Conservation (phyloP, 1,140 invertebrate genomes). For the Drosophila ananassae region DNA sequence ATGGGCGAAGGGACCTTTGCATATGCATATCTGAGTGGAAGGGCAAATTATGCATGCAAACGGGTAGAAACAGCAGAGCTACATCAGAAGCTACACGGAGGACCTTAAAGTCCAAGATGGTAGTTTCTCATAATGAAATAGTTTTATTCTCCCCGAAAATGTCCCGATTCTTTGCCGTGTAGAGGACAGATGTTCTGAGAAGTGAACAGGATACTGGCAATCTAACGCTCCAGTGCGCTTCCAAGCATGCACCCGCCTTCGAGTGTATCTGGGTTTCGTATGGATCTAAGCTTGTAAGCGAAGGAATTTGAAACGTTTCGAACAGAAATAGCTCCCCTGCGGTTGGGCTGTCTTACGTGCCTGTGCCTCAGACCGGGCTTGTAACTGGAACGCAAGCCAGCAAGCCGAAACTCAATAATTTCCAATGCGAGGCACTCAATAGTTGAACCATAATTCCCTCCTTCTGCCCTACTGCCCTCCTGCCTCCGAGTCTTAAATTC, state of each 20-base stretch:
- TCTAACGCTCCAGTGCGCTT: constrained; percentile 59
- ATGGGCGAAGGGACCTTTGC: constrained; percentile 33
- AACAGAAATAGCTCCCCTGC: constrained; percentile 19
- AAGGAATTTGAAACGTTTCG: constrained; percentile 37
- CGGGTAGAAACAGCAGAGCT: constrained; percentile 40
- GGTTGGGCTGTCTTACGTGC: constrained; percentile 18
- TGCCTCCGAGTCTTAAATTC: background rate
- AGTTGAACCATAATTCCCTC: constrained; percentile 29
- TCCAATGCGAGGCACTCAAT: constrained; percentile 17
- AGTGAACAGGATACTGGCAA: constrained; percentile 50
- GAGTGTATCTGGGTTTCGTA: constrained; percentile 23
- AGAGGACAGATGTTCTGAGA: background rate
- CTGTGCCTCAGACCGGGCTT: constrained; percentile 34
- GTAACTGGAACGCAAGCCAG: constrained; percentile 12
- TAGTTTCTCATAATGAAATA: background rate
- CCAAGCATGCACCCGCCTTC: constrained; percentile 66
- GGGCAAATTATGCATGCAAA: constrained; percentile 56
- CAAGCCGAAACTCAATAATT: constrained; percentile 27
- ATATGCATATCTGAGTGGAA: constrained; percentile 45
- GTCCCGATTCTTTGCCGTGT: background rate
- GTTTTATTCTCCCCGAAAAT: too few species aligned
- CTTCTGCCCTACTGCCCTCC: background rate
- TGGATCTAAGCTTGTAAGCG: background rate
- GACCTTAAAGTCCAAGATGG: background rate
- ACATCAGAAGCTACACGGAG: constrained; percentile 5